Evolutionary conservation across 2,113 vertebrate species (phyloP).

Genomic region (Limnothrissa miodon): DNA sequence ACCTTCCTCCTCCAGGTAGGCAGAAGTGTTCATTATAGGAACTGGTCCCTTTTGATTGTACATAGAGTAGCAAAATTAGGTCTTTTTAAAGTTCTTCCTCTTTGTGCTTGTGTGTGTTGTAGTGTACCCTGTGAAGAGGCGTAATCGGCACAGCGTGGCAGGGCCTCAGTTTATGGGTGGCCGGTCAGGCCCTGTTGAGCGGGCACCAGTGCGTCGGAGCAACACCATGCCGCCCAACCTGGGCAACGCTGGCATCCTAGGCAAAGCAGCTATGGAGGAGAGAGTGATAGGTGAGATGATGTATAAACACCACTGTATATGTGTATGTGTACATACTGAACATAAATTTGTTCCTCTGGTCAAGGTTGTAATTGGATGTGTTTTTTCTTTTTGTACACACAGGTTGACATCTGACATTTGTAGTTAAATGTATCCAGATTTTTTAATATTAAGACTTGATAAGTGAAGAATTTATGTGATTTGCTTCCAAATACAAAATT

Average conservation of each 20-base stretch:
- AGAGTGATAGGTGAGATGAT: conserved; percentile 57
- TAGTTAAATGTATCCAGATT: too few relatives aligned
- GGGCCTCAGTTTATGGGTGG: conserved; percentile 74
- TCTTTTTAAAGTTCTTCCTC: too few relatives aligned
- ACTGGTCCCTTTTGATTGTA: neutral
- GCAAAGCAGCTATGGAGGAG: conserved; percentile 71
- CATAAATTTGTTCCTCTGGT: too few relatives aligned
- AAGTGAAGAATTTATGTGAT: too few relatives aligned
- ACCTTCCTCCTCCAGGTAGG: conserved; percentile 83
- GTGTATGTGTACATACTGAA: too few relatives aligned
- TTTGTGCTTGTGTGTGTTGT: neutral
- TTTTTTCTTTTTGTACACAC: too few relatives aligned
- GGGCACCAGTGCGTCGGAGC: conserved; percentile 79
- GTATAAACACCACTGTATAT: too few relatives aligned
- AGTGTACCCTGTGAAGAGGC: conserved; percentile 82
- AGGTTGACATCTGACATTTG: too few relatives aligned
- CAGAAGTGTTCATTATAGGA: neutral
- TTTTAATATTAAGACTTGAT: too few relatives aligned
- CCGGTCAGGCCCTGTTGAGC: conserved; percentile 49
- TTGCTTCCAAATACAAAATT: too few relatives aligned
- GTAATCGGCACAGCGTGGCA: conserved; percentile 83
- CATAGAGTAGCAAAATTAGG: too few relatives aligned
- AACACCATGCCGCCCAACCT: conserved; percentile 90
- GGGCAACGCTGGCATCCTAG: conserved; percentile 77
- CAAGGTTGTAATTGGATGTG: too few relatives aligned